Base-by-base conservation (phyloP, 2,888 invertebrate species). In the Pogonocherus hispidulus region DNA sequence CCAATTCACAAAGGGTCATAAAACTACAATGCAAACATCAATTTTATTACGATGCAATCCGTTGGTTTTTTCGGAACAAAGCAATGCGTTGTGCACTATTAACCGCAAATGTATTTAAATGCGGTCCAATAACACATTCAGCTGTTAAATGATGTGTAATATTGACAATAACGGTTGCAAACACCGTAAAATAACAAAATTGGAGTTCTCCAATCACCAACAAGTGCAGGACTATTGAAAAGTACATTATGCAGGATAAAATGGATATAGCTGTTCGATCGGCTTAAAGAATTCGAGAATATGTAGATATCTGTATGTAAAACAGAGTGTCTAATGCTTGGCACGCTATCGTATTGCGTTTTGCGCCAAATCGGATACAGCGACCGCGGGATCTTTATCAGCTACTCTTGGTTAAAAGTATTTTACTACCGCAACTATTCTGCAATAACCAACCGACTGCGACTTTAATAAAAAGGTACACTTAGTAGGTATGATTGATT, bases 81-180 rank as follows among this genome's bases (percentile, higher is more conserved):
- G 16, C 52, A 11, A 47, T 47, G 35, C 59, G 47, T 47, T 44
- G 27, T 18, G 59, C 9, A 18, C 46, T 59, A 59, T 59, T 47
- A 59, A 59, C 62, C 44, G 65, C 67, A 69, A 73, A 71, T 67
- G 63, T 69, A 64, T 62, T 67, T 67, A 67, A 67, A 69, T 69
- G 68, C 64, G 59, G 63, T 51, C 32, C 67, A 62, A 41, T 63
- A 69, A 57, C 64, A 71, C 71, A 69, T 69, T 70, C 55, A 66
- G 47, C 60, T 65, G 71, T 60, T 72, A 75, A 77, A 77, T 74
- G 70, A 72, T 63, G 69, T 72, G 70, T 74, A 75, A 70, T 69
- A 74, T 75, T 73, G 73, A 62, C 74, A 71, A 72, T 75, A 74
- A 75, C 76, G 70, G 67, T 68, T 71, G 70, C 57, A 66, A 57